Percentiles rank a stretch among this genome's conserved stretches.
Evolutionary conservation across 2,888 invertebrate species (phyloP).

Genomic region (Macrophya alboannulata): DNA sequence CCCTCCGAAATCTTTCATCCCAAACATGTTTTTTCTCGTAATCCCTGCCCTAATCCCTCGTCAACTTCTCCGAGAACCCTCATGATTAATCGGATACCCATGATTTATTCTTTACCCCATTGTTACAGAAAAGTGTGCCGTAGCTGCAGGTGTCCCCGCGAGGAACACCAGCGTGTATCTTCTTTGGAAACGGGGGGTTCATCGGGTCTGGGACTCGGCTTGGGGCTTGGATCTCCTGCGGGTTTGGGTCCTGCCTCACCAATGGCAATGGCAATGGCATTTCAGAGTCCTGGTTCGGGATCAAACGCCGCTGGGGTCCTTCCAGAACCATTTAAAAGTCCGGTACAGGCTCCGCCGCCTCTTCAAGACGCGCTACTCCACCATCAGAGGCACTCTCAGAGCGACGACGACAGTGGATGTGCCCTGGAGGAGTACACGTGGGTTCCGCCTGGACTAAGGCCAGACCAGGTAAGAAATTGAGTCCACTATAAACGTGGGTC

Average conservation of each 20-base stretch:
- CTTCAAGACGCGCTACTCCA: conserved; percentile 79
- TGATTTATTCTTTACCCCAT: conserved; percentile 57
- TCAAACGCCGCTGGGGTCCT: conserved; percentile 79
- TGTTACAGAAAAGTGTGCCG: conserved; percentile 91
- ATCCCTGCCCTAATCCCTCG: background rate
- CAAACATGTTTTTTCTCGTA: background rate
- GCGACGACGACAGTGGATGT: conserved; percentile 98
- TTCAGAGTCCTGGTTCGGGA: conserved; percentile 78
- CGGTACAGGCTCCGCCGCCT: conserved; percentile 74
- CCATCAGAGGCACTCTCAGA: conserved; percentile 93
- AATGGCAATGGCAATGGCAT: conserved; percentile 78
- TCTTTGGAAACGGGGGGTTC: conserved; percentile 71
- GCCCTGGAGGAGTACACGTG: conserved; percentile 99
- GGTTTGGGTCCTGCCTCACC: conserved; percentile 73
- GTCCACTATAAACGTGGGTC: conserved; percentile 17
- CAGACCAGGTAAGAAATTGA: conserved; percentile 91
- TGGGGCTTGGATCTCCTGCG: conserved; percentile 62
- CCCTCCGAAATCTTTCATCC: background rate
- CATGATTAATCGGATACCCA: conserved; percentile 22
- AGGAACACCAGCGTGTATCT: conserved; percentile 78
- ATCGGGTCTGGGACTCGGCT: conserved; percentile 72
- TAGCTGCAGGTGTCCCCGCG: conserved; percentile 88
- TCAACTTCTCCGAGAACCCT: background rate
- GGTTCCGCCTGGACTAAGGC: conserved; percentile 97
- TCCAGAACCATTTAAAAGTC: conserved; percentile 76